Conservation (phyloP, 2,113 vertebrate species). For the Pterocles orientalis region DNA sequence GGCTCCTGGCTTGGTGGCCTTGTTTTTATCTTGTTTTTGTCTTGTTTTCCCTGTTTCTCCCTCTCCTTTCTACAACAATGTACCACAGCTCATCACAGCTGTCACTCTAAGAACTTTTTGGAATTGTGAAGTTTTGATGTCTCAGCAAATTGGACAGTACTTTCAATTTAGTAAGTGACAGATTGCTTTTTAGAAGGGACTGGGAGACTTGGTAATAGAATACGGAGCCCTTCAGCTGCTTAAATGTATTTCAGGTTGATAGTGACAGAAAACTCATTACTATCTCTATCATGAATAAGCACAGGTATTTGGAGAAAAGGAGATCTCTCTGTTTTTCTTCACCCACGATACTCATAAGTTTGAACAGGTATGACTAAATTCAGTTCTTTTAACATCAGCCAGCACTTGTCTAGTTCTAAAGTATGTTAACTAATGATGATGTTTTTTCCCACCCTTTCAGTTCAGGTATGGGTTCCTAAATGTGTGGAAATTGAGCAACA, state of each 20-base stretch:
- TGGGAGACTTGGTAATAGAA: constrained; percentile 60
- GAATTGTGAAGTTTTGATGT: constrained; percentile 39
- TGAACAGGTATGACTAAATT: not conserved
- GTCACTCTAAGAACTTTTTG: constrained; percentile 31
- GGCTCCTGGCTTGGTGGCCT: not conserved
- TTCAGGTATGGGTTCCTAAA: not conserved
- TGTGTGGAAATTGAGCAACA: not conserved
- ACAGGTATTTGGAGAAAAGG: not conserved
- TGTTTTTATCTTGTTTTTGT: not conserved
- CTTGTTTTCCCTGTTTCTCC: not conserved
- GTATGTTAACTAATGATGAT: not conserved
- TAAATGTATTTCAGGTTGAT: constrained; percentile 33
- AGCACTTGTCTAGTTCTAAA: not conserved
- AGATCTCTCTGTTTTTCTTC: not conserved
- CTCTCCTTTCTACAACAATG: not conserved
- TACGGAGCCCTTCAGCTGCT: constrained; percentile 60
- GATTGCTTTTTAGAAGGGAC: constrained; percentile 65
- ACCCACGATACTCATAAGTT: rapidly evolving
- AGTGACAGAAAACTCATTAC: constrained; percentile 63
- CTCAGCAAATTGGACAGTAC: constrained; percentile 53
- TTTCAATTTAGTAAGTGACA: constrained; percentile 65
- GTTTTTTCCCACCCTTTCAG: not conserved
- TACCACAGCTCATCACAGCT: not conserved
- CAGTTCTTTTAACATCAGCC: not conserved
- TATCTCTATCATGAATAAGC: not conserved